phyloP scores from a whole-genome alignment of 2,797 vertebrate genomes.

The Siniperca scherzeri region DNA sequence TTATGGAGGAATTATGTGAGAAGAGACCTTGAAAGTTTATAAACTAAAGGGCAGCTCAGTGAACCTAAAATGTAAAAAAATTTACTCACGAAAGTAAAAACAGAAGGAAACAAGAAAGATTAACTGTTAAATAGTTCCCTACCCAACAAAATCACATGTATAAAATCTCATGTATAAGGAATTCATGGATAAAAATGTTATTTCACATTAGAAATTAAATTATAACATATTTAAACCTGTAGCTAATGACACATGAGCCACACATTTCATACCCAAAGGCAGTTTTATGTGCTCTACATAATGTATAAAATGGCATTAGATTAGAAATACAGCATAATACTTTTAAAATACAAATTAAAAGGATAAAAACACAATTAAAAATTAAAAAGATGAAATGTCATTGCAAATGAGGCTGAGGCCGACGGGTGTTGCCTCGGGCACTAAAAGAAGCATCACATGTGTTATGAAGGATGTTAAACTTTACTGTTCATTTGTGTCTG shows the following conservation, averaged over 20 bases:
- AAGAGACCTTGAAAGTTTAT: not conserved
- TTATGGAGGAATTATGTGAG: constrained; percentile 6
- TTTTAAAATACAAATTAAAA: not conserved
- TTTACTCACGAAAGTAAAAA: not conserved
- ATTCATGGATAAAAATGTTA: not conserved
- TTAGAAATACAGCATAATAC: not conserved
- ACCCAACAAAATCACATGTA: not conserved
- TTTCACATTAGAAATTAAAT: constrained; percentile 15
- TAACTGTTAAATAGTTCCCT: not conserved
- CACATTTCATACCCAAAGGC: constrained; percentile 21
- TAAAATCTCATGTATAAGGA: not conserved
- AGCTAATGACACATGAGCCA: constrained; percentile 18
- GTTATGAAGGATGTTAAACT: not conserved
- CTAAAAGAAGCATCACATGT: not conserved
- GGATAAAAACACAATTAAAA: constrained; percentile 18
- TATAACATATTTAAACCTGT: not conserved
- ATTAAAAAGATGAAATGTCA: constrained; percentile 12
- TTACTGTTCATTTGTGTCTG: not conserved
- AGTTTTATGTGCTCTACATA: constrained; percentile 31
- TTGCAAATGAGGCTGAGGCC: constrained; percentile 16
- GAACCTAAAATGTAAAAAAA: constrained; percentile 11
- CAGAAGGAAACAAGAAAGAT: not conserved
- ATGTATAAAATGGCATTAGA: constrained; percentile 15
- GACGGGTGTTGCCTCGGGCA: constrained; percentile 21
- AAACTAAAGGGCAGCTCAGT: constrained; percentile 12